Percentiles rank a stretch among this genome's conserved stretches.
Evolutionary conservation across 2,888 invertebrate genomes (phyloP).

Genomic region (Tetragnatha montana): DNA sequence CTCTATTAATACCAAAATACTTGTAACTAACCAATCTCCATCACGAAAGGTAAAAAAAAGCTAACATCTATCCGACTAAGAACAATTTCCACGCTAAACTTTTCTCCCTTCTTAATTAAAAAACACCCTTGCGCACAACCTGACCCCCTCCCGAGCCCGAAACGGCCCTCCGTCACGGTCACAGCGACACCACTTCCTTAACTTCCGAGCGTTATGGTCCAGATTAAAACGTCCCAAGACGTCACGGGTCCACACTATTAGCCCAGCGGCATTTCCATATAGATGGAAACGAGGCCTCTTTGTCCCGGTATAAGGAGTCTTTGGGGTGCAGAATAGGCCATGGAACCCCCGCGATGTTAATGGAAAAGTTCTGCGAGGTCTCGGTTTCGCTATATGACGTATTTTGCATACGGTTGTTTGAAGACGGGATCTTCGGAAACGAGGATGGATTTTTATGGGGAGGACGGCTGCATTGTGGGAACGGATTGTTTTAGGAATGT

Average conservation of each 20-base stretch:
- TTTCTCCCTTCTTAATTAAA: not conserved
- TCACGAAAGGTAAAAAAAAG: too few relatives aligned
- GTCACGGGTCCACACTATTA: not conserved
- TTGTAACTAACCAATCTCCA: too few relatives aligned
- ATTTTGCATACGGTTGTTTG: too few relatives aligned
- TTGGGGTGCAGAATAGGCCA: not conserved
- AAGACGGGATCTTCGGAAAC: too few relatives aligned
- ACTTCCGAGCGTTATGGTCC: not conserved
- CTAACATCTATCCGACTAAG: not conserved
- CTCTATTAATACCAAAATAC: too few relatives aligned
- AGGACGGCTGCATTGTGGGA: too few relatives aligned
- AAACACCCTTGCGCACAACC: not conserved
- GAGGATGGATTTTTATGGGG: too few relatives aligned
- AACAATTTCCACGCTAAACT: not conserved
- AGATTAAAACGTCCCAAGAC: slow-evolving; percentile 13
- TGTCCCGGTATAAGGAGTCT: not conserved
- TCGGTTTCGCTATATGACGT: too few relatives aligned
- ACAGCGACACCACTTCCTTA: not conserved
- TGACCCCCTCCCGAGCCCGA: not conserved
- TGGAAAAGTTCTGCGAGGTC: not conserved
- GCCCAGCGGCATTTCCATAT: slow-evolving; percentile 4
- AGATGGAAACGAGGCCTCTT: not conserved
- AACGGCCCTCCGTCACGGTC: not conserved
- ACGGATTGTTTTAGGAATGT: too few relatives aligned
- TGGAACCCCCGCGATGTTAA: not conserved